These are phyloP conservation scores for Zosterops borbonicus DNA, from an alignment of 2,113 vertebrate genomes.

Conservation along the genomic window DNA sequence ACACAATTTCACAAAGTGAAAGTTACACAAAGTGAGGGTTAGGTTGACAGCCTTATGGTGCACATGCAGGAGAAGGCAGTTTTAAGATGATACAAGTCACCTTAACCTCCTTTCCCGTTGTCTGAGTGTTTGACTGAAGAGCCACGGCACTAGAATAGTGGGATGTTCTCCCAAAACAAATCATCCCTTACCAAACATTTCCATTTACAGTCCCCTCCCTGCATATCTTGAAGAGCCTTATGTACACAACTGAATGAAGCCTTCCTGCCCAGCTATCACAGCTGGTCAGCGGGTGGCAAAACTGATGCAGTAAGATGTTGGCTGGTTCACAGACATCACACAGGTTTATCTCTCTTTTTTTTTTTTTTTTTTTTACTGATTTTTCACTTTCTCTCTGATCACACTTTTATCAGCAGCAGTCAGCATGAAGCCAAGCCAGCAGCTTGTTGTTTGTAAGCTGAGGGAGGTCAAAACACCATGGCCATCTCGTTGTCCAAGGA, in stretches of 20 bases:
- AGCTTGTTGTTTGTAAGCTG: background rate
- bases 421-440: background rate
- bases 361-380: background rate
- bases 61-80: background rate
- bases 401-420: background rate
- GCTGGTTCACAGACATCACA: background rate
- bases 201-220: background rate
- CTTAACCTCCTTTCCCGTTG: background rate
- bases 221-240: background rate
- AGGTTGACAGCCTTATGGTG: background rate
- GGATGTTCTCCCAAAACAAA: background rate
- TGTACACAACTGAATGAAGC: rapidly evolving
- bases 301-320: background rate
- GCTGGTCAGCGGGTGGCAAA: background rate
- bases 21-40: background rate
- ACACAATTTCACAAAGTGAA: background rate
- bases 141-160: background rate
- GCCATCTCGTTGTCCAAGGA: background rate
- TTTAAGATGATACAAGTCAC: background rate
- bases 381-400: background rate
- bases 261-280: background rate
- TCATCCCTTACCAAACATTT: background rate
- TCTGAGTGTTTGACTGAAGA: background rate
- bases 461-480: background rate
- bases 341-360: background rate